Conservation (phyloP, 1,140 invertebrate genomes). For the Chironomus striatipennis region DNA sequence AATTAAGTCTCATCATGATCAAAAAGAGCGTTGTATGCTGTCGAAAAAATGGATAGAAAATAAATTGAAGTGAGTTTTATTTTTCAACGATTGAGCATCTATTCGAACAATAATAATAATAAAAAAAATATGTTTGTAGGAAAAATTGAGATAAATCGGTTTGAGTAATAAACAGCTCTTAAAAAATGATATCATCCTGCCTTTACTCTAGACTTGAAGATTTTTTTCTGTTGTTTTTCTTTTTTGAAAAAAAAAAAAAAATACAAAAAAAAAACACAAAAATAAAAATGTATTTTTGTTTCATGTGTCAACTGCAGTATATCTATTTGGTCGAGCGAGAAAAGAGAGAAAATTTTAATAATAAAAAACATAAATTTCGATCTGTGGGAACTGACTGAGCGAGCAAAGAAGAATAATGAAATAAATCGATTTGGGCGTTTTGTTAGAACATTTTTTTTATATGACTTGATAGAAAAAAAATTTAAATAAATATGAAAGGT, state of each 20-base stretch:
- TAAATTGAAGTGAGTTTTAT: no score
- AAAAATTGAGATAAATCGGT: background rate
- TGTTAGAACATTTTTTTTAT: background rate
- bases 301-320: background rate
- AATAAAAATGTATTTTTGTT: conserved; percentile 6
- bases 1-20: conserved; percentile 48
- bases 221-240: no score
- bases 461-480: background rate
- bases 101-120: no score
- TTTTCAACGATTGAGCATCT: no score
- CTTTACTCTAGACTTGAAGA: background rate
- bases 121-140: background rate
- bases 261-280: background rate
- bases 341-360: background rate
- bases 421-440: conserved; percentile 12
- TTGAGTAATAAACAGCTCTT: background rate
- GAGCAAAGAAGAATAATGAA: background rate
- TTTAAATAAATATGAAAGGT: background rate
- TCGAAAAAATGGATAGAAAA: background rate
- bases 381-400: background rate
- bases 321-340: background rate
- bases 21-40: conserved; percentile 35
- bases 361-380: background rate
- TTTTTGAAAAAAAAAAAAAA: no score
- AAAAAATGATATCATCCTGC: background rate